Evolutionary conservation across 1,140 invertebrate species (phyloP).

Genomic region (Atta cephalotes): DNA sequence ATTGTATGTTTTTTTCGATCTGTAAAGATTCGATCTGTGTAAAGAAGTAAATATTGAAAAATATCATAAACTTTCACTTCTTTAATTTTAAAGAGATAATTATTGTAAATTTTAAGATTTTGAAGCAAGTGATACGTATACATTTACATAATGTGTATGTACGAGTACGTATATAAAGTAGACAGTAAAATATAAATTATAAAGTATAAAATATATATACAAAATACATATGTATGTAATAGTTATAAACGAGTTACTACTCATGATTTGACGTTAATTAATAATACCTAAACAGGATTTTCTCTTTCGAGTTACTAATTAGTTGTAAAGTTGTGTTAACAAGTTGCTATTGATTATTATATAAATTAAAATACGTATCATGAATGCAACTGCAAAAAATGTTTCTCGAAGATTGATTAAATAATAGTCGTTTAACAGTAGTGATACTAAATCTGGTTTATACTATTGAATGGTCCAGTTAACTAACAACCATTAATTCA

Average conservation of each 20-base stretch:
- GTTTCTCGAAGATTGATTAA: conserved; percentile 16
- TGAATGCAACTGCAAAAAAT: neutral
- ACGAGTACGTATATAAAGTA: too few relatives aligned
- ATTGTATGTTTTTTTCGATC: neutral
- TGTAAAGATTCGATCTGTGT: neutral
- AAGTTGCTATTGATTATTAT: neutral
- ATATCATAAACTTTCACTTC: neutral
- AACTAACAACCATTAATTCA: conserved; percentile 14
- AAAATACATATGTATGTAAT: neutral
- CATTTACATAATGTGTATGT: neutral
- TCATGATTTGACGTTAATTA: conserved; percentile 18
- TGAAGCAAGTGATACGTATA: neutral
- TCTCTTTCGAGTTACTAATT: neutral
- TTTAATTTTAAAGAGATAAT: neutral
- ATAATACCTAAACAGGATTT: conserved; percentile 23
- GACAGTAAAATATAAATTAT: too few relatives aligned
- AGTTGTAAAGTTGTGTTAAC: neutral
- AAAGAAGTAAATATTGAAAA: neutral
- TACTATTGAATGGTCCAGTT: conserved; percentile 3
- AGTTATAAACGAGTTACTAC: neutral
- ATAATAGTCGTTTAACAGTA: neutral
- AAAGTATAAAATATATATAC: too few relatives aligned
- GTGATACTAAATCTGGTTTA: conserved; percentile 33
- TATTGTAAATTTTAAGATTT: neutral
- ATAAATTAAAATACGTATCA: conserved; percentile 1